phyloP scores from a whole-genome alignment of 2,113 vertebrate species.

The Cyprinodon brontotheroides region DNA sequence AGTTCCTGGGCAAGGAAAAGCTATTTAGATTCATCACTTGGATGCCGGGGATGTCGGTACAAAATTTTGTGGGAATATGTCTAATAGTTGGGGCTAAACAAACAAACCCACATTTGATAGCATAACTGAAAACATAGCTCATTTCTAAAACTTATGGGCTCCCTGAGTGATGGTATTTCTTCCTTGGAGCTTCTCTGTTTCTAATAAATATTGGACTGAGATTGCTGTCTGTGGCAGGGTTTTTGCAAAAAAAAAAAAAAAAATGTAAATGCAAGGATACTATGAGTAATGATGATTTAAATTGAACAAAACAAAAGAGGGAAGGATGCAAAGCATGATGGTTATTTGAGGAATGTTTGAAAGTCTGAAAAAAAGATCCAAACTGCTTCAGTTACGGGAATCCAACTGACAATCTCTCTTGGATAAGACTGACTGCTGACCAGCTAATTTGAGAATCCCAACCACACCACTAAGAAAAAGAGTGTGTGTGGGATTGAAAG shows the following conservation, averaged over 20 bases:
- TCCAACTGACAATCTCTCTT: conserved; percentile 61
- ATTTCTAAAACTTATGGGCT: background rate
- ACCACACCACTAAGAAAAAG: conserved; percentile 55
- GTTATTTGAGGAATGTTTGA: conserved; percentile 74
- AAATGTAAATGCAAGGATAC: background rate
- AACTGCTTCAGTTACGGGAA: conserved; percentile 70
- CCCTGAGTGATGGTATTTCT: background rate
- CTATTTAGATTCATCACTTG: background rate
- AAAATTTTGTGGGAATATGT: background rate
- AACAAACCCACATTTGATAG: background rate
- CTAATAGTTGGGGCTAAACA: background rate
- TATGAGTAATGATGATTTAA: conserved; percentile 4
- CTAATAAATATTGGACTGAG: conserved; percentile 6
- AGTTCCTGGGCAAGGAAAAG: background rate
- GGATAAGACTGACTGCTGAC: conserved; percentile 64
- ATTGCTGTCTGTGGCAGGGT: background rate
- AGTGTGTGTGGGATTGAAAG: conserved; percentile 42
- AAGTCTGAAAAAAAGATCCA: conserved; percentile 38
- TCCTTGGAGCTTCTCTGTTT: background rate
- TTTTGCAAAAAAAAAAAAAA: conserved; percentile 9
- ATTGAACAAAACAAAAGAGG: conserved; percentile 18
- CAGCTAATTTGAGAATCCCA: conserved; percentile 69
- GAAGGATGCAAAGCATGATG: conserved; percentile 64
- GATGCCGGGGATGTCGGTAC: background rate
- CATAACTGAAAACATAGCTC: background rate